These are phyloP conservation scores for Glareola pratincola DNA, from an alignment of 2,113 vertebrate species.

Conservation along the genomic window DNA sequence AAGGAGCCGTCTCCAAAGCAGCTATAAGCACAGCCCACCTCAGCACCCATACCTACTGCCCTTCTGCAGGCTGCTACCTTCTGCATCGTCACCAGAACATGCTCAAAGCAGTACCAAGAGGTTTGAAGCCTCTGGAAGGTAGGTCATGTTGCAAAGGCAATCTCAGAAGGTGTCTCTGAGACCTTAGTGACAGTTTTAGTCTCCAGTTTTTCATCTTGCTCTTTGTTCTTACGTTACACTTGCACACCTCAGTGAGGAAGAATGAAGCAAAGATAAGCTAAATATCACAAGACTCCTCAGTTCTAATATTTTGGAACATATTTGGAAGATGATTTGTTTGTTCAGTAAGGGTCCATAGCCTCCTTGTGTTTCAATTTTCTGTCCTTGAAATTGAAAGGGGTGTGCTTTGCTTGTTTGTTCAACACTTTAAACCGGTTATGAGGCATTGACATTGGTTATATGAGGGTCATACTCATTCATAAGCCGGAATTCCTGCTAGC, in stretches of 20 bases:
- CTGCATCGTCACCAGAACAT: fast-evolving
- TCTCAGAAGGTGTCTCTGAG: background rate
- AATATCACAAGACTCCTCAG: background rate
- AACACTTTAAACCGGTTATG: background rate
- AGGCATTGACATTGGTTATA: background rate
- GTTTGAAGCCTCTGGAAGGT: background rate
- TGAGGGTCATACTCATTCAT: background rate
- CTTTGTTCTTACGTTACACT: background rate
- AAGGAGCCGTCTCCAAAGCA: background rate
- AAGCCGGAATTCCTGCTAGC: background rate
- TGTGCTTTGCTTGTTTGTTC: background rate
- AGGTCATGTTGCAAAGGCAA: background rate
- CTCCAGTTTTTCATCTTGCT: background rate
- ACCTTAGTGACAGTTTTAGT: background rate
- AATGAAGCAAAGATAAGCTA: background rate
- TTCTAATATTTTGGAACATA: background rate
- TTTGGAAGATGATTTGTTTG: background rate
- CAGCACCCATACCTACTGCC: background rate
- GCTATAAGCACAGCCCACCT: background rate
- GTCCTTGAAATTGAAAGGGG: background rate
- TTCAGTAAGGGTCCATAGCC: background rate
- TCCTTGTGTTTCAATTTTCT: background rate
- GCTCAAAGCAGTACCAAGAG: background rate
- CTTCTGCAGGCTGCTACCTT: background rate
- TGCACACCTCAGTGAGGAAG: background rate